phyloP scores from a whole-genome alignment of 2,797 vertebrate genomes.

The Syngnathus rostellatus region DNA sequence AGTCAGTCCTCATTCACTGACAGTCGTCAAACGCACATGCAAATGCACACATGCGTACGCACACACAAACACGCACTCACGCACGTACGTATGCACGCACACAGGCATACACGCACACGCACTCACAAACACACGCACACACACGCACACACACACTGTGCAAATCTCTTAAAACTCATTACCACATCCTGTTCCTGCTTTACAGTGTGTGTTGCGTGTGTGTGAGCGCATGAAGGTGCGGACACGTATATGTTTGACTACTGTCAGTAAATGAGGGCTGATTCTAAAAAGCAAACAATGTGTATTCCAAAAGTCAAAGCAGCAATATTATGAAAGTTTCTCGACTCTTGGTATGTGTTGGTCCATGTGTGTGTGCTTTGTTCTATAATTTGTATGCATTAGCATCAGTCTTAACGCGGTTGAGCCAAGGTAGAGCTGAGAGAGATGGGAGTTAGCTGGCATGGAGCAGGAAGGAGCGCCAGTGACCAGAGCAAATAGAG shows the following conservation, averaged over 20 bases:
- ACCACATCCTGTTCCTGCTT: slow-evolving; percentile 2
- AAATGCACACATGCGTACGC: background rate
- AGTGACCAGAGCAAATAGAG: too few relatives aligned
- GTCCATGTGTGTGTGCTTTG: background rate
- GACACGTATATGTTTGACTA: slow-evolving; percentile 68
- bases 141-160: background rate
- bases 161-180: background rate
- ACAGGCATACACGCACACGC: background rate
- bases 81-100: background rate
- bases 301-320: too few relatives aligned
- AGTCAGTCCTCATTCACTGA: background rate
- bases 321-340: too few relatives aligned
- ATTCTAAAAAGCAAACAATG: too few relatives aligned
- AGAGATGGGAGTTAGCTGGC: too few relatives aligned
- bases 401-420: background rate
- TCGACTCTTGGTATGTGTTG: too few relatives aligned
- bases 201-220: slow-evolving; percentile 1
- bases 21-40: slow-evolving; percentile 5
- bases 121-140: background rate
- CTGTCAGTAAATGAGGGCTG: too few relatives aligned
- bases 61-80: slow-evolving; percentile 7
- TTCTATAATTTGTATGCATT: background rate
- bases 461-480: too few relatives aligned
- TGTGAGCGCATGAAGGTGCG: slow-evolving; percentile 34
- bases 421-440: too few relatives aligned